phyloP scores from a whole-genome alignment of 2,797 vertebrate genomes.

The Argyrosomus regius region DNA sequence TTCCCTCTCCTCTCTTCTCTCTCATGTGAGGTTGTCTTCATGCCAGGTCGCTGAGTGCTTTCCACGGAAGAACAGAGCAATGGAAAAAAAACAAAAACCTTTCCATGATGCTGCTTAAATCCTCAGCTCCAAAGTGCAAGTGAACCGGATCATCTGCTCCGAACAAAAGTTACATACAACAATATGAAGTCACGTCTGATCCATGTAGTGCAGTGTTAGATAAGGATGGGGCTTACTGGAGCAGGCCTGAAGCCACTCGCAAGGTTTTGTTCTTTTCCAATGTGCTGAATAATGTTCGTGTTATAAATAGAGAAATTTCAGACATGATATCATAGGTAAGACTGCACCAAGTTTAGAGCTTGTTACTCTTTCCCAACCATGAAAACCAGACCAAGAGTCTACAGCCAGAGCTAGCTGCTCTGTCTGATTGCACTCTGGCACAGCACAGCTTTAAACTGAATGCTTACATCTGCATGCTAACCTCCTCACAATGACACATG shows the following conservation, averaged over 20 bases:
- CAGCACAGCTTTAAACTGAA: not conserved
- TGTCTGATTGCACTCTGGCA: not conserved
- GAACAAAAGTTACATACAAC: slow-evolving; percentile 28
- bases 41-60: slow-evolving; percentile 74
- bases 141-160: slow-evolving; percentile 45
- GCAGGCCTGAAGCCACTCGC: slow-evolving; percentile 6
- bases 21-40: slow-evolving; percentile 55
- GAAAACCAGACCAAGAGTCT: not conserved
- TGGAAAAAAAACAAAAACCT: slow-evolving; percentile 49
- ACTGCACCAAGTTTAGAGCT: not conserved
- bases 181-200: slow-evolving; percentile 46
- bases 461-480: not conserved
- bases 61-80: slow-evolving; percentile 65
- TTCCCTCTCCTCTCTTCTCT: slow-evolving; percentile 51
- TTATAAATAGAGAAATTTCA: slow-evolving; percentile 7
- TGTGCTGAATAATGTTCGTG: slow-evolving; percentile 9
- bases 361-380: not conserved
- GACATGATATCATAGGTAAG: not conserved
- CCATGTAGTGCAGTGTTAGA: slow-evolving; percentile 6
- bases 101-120: slow-evolving; percentile 66
- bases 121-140: slow-evolving; percentile 55
- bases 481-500: not conserved
- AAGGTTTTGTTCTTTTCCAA: not conserved
- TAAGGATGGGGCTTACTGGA: not conserved
- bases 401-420: not conserved